phyloP scores from a whole-genome alignment of 2,888 invertebrate genomes.

The Anthophora plumipes region DNA sequence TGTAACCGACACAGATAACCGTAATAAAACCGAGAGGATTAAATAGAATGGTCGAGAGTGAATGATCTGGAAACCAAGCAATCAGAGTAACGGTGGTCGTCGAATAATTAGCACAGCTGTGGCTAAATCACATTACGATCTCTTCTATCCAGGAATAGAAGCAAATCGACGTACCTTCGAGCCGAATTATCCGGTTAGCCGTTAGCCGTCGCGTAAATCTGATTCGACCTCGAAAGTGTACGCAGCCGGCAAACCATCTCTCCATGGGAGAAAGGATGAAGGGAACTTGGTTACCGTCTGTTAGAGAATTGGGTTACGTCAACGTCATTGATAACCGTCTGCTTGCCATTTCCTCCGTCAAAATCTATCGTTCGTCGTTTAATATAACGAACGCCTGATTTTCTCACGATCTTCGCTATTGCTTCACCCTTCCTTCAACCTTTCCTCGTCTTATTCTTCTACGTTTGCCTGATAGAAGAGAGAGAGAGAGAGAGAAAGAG shows the following conservation, averaged over 20 bases:
- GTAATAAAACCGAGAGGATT: not conserved
- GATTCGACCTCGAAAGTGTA: conserved; percentile 62
- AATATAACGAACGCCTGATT: conserved; percentile 45
- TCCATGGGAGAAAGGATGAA: not conserved
- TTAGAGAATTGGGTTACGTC: conserved; percentile 70
- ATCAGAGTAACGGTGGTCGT: conserved; percentile 30
- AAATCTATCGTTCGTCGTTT: conserved; percentile 56
- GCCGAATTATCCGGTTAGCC: conserved; percentile 64
- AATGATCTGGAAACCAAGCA: not conserved
- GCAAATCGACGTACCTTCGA: conserved; percentile 49
- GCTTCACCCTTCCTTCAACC: not conserved
- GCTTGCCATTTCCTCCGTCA: conserved; percentile 38
- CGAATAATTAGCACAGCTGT: conserved; percentile 61
- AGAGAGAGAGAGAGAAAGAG: conserved; percentile 6
- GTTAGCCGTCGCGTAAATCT: conserved; percentile 60
- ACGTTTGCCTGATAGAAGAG: not conserved
- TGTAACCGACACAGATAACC: too few relatives aligned
- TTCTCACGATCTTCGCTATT: conserved; percentile 31
- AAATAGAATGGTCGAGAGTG: not conserved
- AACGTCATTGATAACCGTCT: conserved; percentile 69
- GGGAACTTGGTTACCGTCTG: conserved; percentile 60
- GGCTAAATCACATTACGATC: conserved; percentile 64
- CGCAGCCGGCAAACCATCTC: conserved; percentile 47
- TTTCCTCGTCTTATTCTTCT: not conserved
- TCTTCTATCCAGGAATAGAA: conserved; percentile 55